These are phyloP conservation scores for Ornithorhynchus anatinus DNA, from an alignment of 2,113 vertebrate species.

Conservation along the genomic window DNA sequence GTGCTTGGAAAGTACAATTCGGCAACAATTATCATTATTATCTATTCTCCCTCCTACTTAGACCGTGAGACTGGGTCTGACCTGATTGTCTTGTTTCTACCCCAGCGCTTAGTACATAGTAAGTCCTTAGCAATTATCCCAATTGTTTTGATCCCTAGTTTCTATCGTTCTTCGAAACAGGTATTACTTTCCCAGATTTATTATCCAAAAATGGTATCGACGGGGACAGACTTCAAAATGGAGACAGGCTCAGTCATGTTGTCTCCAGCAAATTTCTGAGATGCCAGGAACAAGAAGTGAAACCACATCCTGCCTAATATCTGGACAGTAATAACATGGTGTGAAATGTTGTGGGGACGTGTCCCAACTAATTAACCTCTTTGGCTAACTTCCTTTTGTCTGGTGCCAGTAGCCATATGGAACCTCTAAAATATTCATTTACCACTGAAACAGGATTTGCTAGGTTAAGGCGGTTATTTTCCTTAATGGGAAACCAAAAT, in stretches of 20 bases:
- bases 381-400: constrained; percentile 69
- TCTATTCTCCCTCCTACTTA: too few relatives aligned
- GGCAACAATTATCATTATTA: too few relatives aligned
- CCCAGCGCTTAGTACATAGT: too few relatives aligned
- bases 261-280: constrained; percentile 68
- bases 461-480: constrained; percentile 25
- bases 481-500: constrained; percentile 39
- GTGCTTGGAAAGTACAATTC: too few relatives aligned
- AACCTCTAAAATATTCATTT: constrained; percentile 82
- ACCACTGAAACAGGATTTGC: constrained; percentile 26
- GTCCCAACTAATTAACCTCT: constrained; percentile 76
- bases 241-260: constrained; percentile 2
- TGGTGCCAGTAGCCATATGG: constrained; percentile 84
- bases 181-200: constrained; percentile 28
- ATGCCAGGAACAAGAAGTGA: constrained; percentile 58
- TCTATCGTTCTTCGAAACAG: not conserved
- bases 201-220: constrained; percentile 27
- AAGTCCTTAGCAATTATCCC: too few relatives aligned
- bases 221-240: constrained; percentile 44
- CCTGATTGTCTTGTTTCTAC: too few relatives aligned
- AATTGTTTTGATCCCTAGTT: too few relatives aligned
- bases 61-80: too few relatives aligned
- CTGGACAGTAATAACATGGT: constrained; percentile 67
- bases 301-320: constrained; percentile 69
- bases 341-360: constrained; percentile 70